Base-by-base conservation (phyloP, 1,140 invertebrate genomes). In the Bombus pyrosoma region DNA sequence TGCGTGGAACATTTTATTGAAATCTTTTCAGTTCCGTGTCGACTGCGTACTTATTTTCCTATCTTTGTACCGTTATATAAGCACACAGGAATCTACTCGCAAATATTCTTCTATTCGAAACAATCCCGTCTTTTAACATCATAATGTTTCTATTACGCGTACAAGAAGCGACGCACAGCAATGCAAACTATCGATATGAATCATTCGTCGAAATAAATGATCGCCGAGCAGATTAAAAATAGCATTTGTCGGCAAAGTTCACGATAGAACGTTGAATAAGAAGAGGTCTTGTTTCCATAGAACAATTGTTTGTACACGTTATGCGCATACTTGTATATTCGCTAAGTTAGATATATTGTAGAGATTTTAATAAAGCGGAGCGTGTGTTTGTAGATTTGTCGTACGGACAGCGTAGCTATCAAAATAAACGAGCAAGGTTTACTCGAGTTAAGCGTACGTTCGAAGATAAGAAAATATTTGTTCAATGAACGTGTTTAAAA, bases 391-490 rank as follows among this genome's bases (percentile, higher is more conserved):
- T 32, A 18, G 41, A 74, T 74, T 74, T 41, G 18, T 41, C 28
- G 41, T 32, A 28, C 41, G 18, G 12, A n/a, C 39, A 43, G 22
- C 12, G 5, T 22, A 32, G 43, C 32, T 37, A 57, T 53, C 10
- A 53, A 53, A 34, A 53, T 34, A 34, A 75, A 32, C 41, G 41
- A 47, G n/a, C 39, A 37, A 75, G 8, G 41, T 53, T 37, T 53
- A 8, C 22, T 34, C 41, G 12, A 41, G 43, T 75, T 75, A 34
- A 57, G 10, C 32, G n/a, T 39, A n/a, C 9, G n/a, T 13, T 47
- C 41, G 18, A 37, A 75, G 43, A 75, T 75, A 75, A 75, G 32
- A 37, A 57, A 75, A 75, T 53, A 75, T 75, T 53, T 75, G 43
- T 75, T 75, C 15, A 73, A 73, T 6, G 43, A 53, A 18, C 32